Evolutionary conservation across 2,888 invertebrate genomes (phyloP), one percentile per base, ranked within the genome.

Genomic region (Gari tellinella): DNA sequence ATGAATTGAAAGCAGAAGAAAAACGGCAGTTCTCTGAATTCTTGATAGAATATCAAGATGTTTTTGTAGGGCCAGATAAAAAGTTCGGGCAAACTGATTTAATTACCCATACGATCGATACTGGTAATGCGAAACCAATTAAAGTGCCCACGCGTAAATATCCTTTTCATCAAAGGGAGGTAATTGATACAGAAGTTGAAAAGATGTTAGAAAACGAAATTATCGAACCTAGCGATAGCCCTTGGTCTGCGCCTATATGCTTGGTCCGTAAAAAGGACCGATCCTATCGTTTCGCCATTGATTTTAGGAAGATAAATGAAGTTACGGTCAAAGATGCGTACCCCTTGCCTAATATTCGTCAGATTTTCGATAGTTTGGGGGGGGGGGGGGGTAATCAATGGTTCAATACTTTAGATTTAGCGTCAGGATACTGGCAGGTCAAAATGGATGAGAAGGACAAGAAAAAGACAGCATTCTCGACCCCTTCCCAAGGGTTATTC

Each of bases 401-500:
- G 70, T 80, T 80, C 45, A 45, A 45, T 2, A 37, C 56, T 7
- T n/a, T n/a, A n/a, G n/a, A n/a, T n/a, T n/a, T n/a, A n/a, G n/a
- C n/a, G n/a, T n/a, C n/a, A n/a, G n/a, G n/a, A n/a, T n/a, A n/a
- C n/a, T n/a, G n/a, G n/a, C n/a, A n/a, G n/a, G n/a, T n/a, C n/a
- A n/a, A n/a, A n/a, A n/a, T n/a, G n/a, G n/a, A n/a, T n/a, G n/a
- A n/a, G n/a, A n/a, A n/a, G n/a, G n/a, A n/a, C n/a, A n/a, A n/a
- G n/a, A 53, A 21, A 8, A 51, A 65, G 12, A 80, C 77, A 10
- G 74, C 80, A n/a, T 78, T 81, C 41, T 57, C 64, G 2, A 74
- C 62, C 1, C n/a, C n/a, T n/a, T 63, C 53, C n/a, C 45, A 49
- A 38, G 74, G 75, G 1, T 52, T 80, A 17, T 78, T 46, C 19